Base-by-base conservation (phyloP, 2,797 vertebrate genomes). In the Periophthalmus magnuspinnatus region DNA sequence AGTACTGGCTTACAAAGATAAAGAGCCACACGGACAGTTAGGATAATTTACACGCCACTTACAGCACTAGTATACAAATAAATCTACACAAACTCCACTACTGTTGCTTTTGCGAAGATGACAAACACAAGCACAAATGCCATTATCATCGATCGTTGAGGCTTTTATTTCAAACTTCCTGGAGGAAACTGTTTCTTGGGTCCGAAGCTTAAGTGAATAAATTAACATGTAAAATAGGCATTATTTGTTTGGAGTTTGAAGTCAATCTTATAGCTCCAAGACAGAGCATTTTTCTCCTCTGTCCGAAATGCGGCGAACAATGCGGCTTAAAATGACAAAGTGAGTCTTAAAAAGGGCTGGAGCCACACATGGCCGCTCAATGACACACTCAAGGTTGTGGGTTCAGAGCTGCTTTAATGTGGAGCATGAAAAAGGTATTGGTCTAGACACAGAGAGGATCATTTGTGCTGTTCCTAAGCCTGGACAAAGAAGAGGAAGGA, bases 21-120 rank as follows among this genome's bases (percentile, higher is more conserved):
- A 93, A 94, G 90, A 88, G 89, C 88, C 79, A 86, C 91, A 93
- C 82, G 72, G 92, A 94, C 93, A 93, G 92, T 93, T 91, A 86
- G 90, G 92, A 94, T 94, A 93, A 94, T 94, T 94, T 94, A 94
- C 93, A 94, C 91, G 89, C 90, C 92, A 94, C 93, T 94, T 94
- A 94, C 93, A 92, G 93, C 93, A 90, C 90, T 92, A 92, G 91
- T 92, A 94, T 93, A 92, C 90, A 93, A 92, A 94, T 94, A 94
- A 94, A 94, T 94, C 92, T 93, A 89, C 48, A 83, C 85, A 89
- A 93, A 94, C 88, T 93, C 92, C 90, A 89, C 89, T 90, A 92
- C 89, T 88, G 91, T 91, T 93, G 92, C 93, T 91, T 93, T 92
- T 84, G 92, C 89, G 84, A 93, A 93, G 93, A 94, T 94, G 93